Base-by-base conservation (phyloP, 2,888 invertebrate genomes). In the Plusia festucae region DNA sequence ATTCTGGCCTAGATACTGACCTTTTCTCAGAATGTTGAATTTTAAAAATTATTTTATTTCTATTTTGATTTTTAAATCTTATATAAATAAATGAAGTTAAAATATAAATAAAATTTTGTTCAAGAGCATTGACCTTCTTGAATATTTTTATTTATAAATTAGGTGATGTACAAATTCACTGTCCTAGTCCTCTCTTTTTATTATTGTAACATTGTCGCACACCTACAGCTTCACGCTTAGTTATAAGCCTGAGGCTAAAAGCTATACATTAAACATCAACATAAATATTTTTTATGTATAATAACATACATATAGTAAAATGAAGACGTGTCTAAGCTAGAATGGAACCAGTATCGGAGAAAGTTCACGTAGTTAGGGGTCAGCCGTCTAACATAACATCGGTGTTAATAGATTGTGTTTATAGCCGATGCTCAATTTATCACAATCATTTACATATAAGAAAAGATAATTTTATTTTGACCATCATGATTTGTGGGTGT, bases 401-500 rank as follows among this genome's bases (percentile, higher is more conserved):
- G 79, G 87, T 90, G 91, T 91, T 90, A 90, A 90, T 89, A 88
- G 89, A 90, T 87, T 88, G 84, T 89, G 88, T 89, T 90, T 88
- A 89, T 90, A 85, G 86, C 87, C 78, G 82, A 83, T 69, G 75
- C 63, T 59, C 68, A 55, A 81, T 77, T 75, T 80, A 76, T 78
- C 77, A 81, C 66, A 60, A 70, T 27, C 24, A 80, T 83, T 84
- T 82, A 84, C 80, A 82, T 81, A 78, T 82, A 82, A 81, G 81
- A 76, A 81, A 75, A 59, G 46, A 20, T 65, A 40, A 44, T 69
- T 72, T 66, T 60, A 20, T 54, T 30, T 44, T 52, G 34, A 16
- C 49, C 44, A 3, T 52, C 6, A 30, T 56, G 46, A 62, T 63
- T 70, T 63, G 56, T 66, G 40, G n/a, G 53, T 68, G 60, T 55